Evolutionary conservation across 2,888 invertebrate genomes (phyloP).

Genomic region (Troglohyphantes excavatus): DNA sequence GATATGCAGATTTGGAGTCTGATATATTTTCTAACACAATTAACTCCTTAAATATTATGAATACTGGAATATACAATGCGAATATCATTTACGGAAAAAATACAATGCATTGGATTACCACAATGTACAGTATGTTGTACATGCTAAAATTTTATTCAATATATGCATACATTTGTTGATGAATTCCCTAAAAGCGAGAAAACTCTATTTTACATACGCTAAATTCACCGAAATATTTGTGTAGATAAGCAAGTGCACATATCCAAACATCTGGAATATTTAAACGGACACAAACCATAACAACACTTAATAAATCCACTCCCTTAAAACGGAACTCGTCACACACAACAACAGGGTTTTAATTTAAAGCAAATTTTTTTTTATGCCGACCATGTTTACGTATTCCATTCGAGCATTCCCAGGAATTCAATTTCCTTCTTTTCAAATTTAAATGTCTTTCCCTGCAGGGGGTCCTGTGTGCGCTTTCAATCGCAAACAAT

Average conservation of each 20-base stretch:
- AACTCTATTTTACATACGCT: not conserved
- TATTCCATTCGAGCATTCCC: slow-evolving; percentile 51
- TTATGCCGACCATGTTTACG: slow-evolving; percentile 36
- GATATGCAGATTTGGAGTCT: no score
- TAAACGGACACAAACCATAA: not conserved
- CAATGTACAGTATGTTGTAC: no score
- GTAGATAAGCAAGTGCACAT: not conserved
- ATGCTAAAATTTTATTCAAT: no score
- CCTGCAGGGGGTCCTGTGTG: not conserved
- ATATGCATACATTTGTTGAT: no score
- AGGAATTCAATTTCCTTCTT: slow-evolving; percentile 71
- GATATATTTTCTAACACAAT: no score
- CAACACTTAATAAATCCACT: slow-evolving; percentile 27
- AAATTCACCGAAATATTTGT: not conserved
- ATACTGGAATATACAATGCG: no score
- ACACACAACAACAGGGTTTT: slow-evolving; percentile 29
- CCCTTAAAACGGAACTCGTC: slow-evolving; percentile 12
- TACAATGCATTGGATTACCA: no score
- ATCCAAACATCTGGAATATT: not conserved
- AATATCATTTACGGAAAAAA: no score
- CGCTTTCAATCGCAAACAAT: slow-evolving; percentile 62
- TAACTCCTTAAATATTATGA: no score
- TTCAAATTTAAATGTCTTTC: slow-evolving; percentile 74
- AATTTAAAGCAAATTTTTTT: slow-evolving; percentile 47
- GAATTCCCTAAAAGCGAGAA: no score